Evolutionary conservation across 2,888 invertebrate species (phyloP).

Genomic region (Quadroppia sp.): DNA sequence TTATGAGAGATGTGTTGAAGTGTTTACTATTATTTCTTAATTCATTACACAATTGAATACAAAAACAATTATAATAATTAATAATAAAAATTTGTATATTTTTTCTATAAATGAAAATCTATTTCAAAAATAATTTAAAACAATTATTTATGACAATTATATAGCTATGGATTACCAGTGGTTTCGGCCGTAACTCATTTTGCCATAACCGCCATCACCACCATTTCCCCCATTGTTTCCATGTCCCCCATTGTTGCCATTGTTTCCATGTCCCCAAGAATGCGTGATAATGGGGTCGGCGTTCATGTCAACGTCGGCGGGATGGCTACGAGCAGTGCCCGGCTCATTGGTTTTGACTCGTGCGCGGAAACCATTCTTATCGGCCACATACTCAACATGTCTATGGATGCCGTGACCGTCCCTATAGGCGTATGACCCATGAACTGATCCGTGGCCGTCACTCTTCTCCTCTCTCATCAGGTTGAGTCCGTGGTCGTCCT

Average conservation of each 20-base stretch:
- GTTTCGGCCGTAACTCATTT: no score
- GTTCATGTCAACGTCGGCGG: constrained; percentile 18
- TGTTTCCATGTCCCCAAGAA: no score
- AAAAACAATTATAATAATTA: no score
- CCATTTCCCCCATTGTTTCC: no score
- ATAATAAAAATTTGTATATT: not conserved
- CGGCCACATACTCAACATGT: constrained; percentile 28
- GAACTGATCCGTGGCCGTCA: constrained; percentile 11
- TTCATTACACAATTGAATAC: no score
- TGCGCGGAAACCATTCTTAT: constrained; percentile 18
- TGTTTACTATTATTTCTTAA: no score
- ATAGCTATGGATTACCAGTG: no score
- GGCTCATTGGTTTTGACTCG: constrained; percentile 35
- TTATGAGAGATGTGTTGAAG: no score
- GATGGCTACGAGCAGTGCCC: not conserved
- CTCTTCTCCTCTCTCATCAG: constrained; percentile 4
- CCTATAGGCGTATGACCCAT: constrained; percentile 13
- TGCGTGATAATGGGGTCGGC: constrained; percentile 11
- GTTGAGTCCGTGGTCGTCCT: constrained; percentile 10
- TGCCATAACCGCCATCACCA: no score
- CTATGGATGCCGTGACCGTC: constrained; percentile 5
- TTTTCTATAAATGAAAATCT: not conserved
- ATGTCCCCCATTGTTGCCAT: no score
- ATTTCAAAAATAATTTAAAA: not conserved
- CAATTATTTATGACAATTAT: not conserved